Percentiles rank a stretch among this genome's conserved stretches.
Evolutionary conservation across 2,113 vertebrate genomes (phyloP).

Genomic region (Kryptolebias marmoratus): DNA sequence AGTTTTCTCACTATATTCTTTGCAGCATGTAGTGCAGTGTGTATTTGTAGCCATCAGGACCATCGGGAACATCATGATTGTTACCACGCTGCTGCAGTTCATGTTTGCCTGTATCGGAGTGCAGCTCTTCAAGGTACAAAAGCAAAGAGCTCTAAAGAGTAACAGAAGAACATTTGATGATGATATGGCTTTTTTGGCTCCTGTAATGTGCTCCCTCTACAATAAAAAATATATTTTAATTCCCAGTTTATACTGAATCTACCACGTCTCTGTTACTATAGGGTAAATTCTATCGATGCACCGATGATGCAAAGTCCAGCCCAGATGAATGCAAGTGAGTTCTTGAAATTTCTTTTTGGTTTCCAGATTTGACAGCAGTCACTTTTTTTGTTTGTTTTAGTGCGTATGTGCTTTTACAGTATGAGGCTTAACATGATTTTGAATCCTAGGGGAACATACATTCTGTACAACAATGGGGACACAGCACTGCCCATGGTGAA

Average conservation of each 20-base stretch:
- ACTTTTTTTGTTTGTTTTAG: neutral
- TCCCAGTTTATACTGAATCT: neutral
- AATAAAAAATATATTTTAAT: neutral
- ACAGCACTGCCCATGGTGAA: slow-evolving; percentile 88
- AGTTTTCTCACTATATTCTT: slow-evolving; percentile 5
- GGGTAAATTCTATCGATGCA: slow-evolving; percentile 97
- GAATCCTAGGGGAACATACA: slow-evolving; percentile 87
- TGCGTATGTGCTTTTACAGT: neutral
- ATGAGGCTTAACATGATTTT: slow-evolving; percentile 9
- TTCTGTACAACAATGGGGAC: slow-evolving; percentile 95
- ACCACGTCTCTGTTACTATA: neutral
- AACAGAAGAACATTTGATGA: neutral
- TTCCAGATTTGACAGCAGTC: neutral
- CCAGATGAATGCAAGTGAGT: slow-evolving; percentile 93
- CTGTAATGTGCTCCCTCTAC: too few relatives aligned
- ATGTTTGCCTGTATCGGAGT: slow-evolving; percentile 99
- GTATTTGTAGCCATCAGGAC: slow-evolving; percentile 98
- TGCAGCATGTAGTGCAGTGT: slow-evolving; percentile 96
- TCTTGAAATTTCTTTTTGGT: neutral
- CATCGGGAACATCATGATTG: slow-evolving; percentile 99
- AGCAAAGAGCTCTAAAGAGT: neutral
- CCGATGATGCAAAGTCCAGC: slow-evolving; percentile 94
- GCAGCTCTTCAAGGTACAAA: slow-evolving; percentile 93
- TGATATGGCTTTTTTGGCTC: neutral
- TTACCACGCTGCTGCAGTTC: slow-evolving; percentile 97